A percentile compares a stretch with the other conserved stretches of the same genome.
phyloP scores from a whole-genome alignment of 2,888 invertebrate species.

The Limnephilus rhombicus region DNA sequence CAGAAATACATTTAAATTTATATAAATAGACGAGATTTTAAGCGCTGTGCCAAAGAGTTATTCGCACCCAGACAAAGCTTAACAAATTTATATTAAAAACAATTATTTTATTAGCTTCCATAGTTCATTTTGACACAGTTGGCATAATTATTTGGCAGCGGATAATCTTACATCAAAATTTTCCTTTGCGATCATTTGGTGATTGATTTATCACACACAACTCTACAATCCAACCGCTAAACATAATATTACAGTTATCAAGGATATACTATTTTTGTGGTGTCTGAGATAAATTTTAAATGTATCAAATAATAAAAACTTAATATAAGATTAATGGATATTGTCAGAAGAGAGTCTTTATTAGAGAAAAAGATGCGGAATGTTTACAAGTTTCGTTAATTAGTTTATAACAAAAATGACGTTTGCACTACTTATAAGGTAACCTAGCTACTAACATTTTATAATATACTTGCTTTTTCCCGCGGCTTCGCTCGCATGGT shows the following conservation, averaged over 20 bases:
- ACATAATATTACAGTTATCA: not conserved
- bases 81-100: not conserved
- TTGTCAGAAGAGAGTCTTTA: not conserved
- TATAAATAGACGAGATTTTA: not conserved
- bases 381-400: not conserved
- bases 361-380: not conserved
- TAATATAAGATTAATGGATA: not conserved
- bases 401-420: not conserved
- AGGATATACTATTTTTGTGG: not conserved
- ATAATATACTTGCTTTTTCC: too few species aligned
- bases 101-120: not conserved
- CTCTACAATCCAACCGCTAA: not conserved
- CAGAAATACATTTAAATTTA: not conserved
- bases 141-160: conserved; percentile 8
- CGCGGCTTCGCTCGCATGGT: too few species aligned
- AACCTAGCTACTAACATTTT: too few species aligned
- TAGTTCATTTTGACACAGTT: conserved; percentile 11
- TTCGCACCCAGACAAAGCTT: not conserved
- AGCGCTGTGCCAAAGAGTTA: not conserved
- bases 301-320: not conserved
- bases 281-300: not conserved
- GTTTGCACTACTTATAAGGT: too few species aligned
- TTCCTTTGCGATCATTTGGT: not conserved
- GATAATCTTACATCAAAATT: not conserved
- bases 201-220: not conserved